Conservation (phyloP, 2,113 vertebrate species). For the Paracanthobrama guichenoti region DNA sequence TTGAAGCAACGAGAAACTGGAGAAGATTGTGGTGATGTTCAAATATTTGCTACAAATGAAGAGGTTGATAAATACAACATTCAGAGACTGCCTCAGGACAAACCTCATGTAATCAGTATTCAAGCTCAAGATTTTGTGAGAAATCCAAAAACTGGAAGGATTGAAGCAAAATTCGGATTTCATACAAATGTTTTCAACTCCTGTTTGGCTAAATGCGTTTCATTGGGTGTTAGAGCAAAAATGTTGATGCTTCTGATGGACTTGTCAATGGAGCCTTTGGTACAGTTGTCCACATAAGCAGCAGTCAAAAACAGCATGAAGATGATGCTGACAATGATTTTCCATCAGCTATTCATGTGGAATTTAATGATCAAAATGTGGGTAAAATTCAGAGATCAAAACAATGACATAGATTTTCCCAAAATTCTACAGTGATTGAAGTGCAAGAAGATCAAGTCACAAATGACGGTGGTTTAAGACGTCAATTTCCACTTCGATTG, state of each 20-base stretch:
- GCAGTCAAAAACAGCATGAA: neutral
- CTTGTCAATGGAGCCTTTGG: no score
- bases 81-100: no score
- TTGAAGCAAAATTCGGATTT: neutral
- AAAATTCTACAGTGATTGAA: conserved; percentile 34
- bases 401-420: neutral
- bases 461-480: neutral
- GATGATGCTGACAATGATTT: conserved; percentile 25
- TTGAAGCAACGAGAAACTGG: no score
- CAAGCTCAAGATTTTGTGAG: neutral
- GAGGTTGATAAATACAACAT: conserved; percentile 39
- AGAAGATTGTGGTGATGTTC: no score
- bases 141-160: conserved; percentile 12
- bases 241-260: conserved; percentile 40
- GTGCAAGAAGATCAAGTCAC: conserved; percentile 28
- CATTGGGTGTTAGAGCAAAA: neutral
- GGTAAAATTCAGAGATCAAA: conserved; percentile 19
- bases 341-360: conserved; percentile 16
- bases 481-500: neutral
- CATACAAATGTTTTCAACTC: neutral
- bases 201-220: neutral
- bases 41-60: no score
- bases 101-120: conserved; percentile 10
- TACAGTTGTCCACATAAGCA: conserved; percentile 20
- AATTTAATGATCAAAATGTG: conserved; percentile 30